Evolutionary conservation across 2,113 vertebrate genomes (phyloP), one percentile per base, ranked within the genome.

Genomic region (Nestor notabilis): DNA sequence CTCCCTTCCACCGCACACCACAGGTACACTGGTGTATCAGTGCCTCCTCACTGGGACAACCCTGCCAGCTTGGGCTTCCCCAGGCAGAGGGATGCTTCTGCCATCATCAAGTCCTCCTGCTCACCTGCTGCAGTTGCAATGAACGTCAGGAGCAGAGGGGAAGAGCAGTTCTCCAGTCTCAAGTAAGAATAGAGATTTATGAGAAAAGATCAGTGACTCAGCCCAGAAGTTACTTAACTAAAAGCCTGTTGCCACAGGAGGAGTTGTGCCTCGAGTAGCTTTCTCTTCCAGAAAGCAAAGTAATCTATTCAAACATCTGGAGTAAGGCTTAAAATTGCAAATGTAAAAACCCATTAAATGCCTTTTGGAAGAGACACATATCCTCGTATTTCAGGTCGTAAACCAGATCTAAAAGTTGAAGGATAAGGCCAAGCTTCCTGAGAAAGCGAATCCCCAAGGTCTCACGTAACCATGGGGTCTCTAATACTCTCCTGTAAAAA

Each of bases 41-140:
- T 14, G 46, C 7, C 24, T 21, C 43, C 65, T 35, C 5, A 3
- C 31, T 0, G 2, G 60, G 18, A 43, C 1, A 3, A 11, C 17
- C 37, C n/a, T 0, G 0, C 2, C 5, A 17, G 44, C 41, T 4
- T 11, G 5, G 35, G 14, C 4, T 35, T 29, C 3, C 2, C 16
- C 16, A 10, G 41, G 50, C 55, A 91, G 47, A 19, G 53, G 18
- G 58, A 46, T 2, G 7, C 24, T 70, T 63, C 87, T 13, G 5
- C 49, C 63, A 20, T 28, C 41, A 41, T 74, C 0, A 0, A 43
- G 60, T 31, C 27, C 23, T 60, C 65, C 80, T 23, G n/a, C 78
- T 60, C 66, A 25, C 43, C 50, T 31, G 19, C 81, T 31, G 44
- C 44, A 60, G 20, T 27, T 13, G 35, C 66, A 64, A 18, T 5